phyloP scores from a whole-genome alignment of 2,113 vertebrate species.

The Channa maculata region DNA sequence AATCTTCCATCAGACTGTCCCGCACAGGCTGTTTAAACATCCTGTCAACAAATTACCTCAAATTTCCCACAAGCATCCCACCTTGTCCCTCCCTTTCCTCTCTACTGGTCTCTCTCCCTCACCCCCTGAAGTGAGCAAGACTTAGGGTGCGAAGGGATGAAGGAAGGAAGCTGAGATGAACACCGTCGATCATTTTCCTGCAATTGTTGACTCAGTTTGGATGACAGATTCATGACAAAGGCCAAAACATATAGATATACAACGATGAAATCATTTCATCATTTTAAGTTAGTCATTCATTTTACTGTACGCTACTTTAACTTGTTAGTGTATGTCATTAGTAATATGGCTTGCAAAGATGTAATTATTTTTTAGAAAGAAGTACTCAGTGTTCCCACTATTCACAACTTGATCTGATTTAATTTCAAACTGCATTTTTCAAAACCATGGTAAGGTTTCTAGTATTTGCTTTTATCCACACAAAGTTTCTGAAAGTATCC shows the following conservation, averaged over 20 bases:
- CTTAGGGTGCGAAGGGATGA: background rate
- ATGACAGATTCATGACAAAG: constrained; percentile 31
- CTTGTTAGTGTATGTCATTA: background rate
- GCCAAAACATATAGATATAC: background rate
- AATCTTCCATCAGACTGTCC: background rate
- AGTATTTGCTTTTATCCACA: background rate
- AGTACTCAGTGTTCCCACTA: too few species aligned
- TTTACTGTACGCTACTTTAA: too few species aligned
- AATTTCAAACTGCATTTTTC: too few species aligned
- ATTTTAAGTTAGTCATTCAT: background rate
- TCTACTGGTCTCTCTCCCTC: background rate
- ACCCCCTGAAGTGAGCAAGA: background rate
- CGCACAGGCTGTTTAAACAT: constrained; percentile 6
- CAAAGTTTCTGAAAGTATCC: background rate
- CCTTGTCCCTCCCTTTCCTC: constrained; percentile 55
- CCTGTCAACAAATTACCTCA: constrained; percentile 21
- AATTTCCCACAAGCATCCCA: constrained; percentile 32
- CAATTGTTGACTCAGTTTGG: constrained; percentile 43
- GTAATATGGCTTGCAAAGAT: too few species aligned
- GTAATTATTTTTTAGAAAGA: too few species aligned
- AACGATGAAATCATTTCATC: background rate
- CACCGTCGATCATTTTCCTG: constrained; percentile 27
- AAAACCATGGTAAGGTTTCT: too few species aligned
- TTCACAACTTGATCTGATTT: too few species aligned
- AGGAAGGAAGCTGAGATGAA: constrained; percentile 57